Percentiles rank a stretch among this genome's conserved stretches.
Conservation (phyloP, 1,140 invertebrate genomes). For the Microplitis mediator region DNA sequence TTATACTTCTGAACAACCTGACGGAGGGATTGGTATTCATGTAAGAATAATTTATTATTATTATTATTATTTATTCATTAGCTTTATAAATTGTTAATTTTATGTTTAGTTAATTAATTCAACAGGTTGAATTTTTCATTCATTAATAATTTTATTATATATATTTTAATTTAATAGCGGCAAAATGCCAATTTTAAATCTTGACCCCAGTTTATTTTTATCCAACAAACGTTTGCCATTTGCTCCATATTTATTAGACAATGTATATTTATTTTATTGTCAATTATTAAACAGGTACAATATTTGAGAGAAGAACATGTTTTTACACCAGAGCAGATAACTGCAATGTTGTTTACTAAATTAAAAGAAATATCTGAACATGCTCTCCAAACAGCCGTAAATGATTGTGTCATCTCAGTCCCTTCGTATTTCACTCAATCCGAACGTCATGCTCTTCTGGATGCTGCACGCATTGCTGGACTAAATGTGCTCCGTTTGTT, state of each 20-base stretch:
- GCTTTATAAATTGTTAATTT: too few species aligned
- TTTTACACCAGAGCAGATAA: slow-evolving; percentile 94
- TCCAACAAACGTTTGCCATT: background rate
- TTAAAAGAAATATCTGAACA: slow-evolving; percentile 89
- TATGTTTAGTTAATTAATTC: too few species aligned
- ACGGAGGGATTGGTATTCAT: slow-evolving; percentile 80
- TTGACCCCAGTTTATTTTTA: background rate
- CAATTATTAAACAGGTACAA: slow-evolving; percentile 68
- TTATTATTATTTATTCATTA: too few species aligned
- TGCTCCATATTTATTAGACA: too few species aligned
- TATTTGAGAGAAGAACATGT: slow-evolving; percentile 85
- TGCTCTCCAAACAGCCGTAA: slow-evolving; percentile 87
- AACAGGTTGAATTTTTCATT: too few species aligned
- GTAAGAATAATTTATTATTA: slow-evolving; percentile 54
- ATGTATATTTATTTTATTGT: slow-evolving; percentile 10
- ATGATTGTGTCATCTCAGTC: slow-evolving; percentile 97
- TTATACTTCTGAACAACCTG: slow-evolving; percentile 70
- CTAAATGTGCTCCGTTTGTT: slow-evolving; percentile 93
- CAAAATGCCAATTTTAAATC: slow-evolving; percentile 2
- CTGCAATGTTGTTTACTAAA: slow-evolving; percentile 97
- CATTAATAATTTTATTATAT: too few species aligned
- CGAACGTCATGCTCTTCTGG: slow-evolving; percentile 88
- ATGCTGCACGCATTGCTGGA: slow-evolving; percentile 86
- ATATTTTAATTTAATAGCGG: too few species aligned
- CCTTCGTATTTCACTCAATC: slow-evolving; percentile 94